Percentiles rank a stretch among this genome's conserved stretches.
Conservation (phyloP, 2,888 invertebrate genomes). For the Zaprionus bogoriensis region DNA sequence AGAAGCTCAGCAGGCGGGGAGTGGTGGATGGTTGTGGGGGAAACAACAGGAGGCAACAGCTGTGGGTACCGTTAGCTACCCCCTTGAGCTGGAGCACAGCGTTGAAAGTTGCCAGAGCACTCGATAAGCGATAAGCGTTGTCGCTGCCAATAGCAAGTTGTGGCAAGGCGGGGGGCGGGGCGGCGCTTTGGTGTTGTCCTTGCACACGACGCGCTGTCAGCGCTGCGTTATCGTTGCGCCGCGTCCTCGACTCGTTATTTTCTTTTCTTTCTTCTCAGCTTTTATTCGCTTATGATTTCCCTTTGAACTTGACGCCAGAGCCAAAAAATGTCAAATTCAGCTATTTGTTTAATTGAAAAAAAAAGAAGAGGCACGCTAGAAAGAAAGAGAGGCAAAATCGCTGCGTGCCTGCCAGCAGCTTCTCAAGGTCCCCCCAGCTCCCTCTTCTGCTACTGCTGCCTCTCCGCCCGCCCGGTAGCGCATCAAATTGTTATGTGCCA, state of each 20-base stretch:
- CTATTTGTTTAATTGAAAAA: slow-evolving; percentile 75
- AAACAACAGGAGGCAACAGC: slow-evolving; percentile 10
- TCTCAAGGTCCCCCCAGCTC: background rate
- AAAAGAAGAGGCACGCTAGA: slow-evolving; percentile 9
- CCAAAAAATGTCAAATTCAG: slow-evolving; percentile 73
- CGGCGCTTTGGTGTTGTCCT: slow-evolving; percentile 13
- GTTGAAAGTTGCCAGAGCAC: slow-evolving; percentile 19
- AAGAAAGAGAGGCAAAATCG: slow-evolving; percentile 11
- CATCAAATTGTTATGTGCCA: slow-evolving; percentile 69
- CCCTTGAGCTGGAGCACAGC: background rate
- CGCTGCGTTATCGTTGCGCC: slow-evolving; percentile 39
- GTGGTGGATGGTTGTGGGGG: background rate
- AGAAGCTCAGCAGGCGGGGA: background rate
- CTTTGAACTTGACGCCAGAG: slow-evolving; percentile 60
- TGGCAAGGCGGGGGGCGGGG: background rate
- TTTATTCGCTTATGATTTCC: slow-evolving; percentile 59
- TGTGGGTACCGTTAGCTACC: background rate
- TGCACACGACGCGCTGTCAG: slow-evolving; percentile 33
- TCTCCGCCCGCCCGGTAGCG: slow-evolving; percentile 22
- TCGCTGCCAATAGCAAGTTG: background rate
- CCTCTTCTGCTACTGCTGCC: too few species aligned
- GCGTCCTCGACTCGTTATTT: slow-evolving; percentile 47
- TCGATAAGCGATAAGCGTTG: slow-evolving; percentile 27
- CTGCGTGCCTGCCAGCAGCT: slow-evolving; percentile 7
- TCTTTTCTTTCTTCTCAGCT: too few species aligned